A percentile compares a stretch with the other conserved stretches of the same genome.
These are phyloP conservation scores for Conus canariensis DNA, from an alignment of 2,888 invertebrate genomes.

Conservation along the genomic window DNA sequence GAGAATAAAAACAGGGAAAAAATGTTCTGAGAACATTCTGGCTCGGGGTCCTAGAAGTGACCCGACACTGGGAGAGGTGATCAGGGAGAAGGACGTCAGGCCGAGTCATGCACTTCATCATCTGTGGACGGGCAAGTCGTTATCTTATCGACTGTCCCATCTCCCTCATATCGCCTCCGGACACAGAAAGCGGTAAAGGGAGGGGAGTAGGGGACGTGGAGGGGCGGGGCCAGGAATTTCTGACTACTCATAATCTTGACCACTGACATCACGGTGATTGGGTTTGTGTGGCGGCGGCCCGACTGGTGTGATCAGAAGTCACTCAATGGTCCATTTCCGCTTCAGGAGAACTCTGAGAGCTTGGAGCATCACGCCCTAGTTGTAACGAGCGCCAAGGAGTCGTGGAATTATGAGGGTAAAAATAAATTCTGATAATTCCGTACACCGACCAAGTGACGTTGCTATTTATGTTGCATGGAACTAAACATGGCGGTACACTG, in stretches of 20 bases:
- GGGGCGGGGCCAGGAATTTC: background rate
- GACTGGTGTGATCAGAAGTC: background rate
- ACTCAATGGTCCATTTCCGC: background rate
- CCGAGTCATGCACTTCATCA: slow-evolving; percentile 16
- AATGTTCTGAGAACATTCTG: background rate
- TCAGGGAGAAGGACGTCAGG: background rate
- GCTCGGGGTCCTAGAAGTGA: too few species aligned
- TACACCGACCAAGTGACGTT: too few species aligned
- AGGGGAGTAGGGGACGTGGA: background rate
- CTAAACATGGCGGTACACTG: too few species aligned
- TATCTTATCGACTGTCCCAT: slow-evolving; percentile 18
- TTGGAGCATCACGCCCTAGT: too few species aligned
- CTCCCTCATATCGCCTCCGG: background rate
- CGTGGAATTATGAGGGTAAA: too few species aligned
- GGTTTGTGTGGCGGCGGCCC: background rate
- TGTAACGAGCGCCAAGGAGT: too few species aligned
- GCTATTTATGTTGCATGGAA: too few species aligned
- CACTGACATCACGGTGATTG: slow-evolving; percentile 12
- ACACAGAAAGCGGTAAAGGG: background rate
- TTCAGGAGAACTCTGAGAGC: too few species aligned
- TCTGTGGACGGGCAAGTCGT: background rate
- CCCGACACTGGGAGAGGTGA: background rate
- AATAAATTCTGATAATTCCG: too few species aligned
- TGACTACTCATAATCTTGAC: slow-evolving; percentile 17
- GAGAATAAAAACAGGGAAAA: background rate